A percentile compares a stretch with the other conserved stretches of the same genome.
Evolutionary conservation across 1,140 invertebrate species (phyloP).

Genomic region (Chironomus tepperi): DNA sequence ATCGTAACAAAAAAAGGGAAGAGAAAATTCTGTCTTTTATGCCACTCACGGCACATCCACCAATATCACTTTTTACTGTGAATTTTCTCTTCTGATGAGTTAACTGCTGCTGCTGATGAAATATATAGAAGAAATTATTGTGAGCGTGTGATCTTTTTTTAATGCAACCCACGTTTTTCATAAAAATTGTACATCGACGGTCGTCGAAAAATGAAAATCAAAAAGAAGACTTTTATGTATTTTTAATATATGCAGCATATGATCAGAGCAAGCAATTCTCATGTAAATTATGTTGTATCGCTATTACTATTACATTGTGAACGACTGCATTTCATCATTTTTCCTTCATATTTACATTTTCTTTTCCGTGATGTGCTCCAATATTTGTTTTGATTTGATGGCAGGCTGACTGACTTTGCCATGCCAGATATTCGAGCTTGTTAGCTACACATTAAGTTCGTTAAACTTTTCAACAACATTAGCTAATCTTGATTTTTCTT

Average conservation of each 20-base stretch:
- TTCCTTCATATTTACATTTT: not conserved
- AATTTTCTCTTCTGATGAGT: not conserved
- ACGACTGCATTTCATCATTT: conserved; percentile 1
- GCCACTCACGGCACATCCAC: not conserved
- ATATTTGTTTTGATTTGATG: too few species aligned
- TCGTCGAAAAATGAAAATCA: not conserved
- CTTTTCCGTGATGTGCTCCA: too few species aligned
- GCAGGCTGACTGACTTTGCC: too few species aligned
- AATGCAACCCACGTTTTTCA: conserved; percentile 11
- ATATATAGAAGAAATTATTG: not conserved
- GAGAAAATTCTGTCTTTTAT: not conserved
- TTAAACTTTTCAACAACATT: too few species aligned
- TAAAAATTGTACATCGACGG: not conserved
- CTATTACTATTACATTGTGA: not conserved
- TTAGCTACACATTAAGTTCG: too few species aligned
- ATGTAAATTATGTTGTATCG: conserved; percentile 9
- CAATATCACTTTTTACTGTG: not conserved
- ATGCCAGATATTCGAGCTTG: too few species aligned
- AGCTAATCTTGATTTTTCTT: too few species aligned
- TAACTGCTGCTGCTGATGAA: not conserved
- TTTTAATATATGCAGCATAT: not conserved
- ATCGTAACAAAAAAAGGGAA: not conserved
- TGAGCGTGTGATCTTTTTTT: conserved; percentile 12
- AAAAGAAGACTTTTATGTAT: conserved; percentile 5
- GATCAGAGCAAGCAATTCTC: not conserved